phyloP scores from a whole-genome alignment of 2,797 vertebrate species.

The Neomorphus geoffroyi region DNA sequence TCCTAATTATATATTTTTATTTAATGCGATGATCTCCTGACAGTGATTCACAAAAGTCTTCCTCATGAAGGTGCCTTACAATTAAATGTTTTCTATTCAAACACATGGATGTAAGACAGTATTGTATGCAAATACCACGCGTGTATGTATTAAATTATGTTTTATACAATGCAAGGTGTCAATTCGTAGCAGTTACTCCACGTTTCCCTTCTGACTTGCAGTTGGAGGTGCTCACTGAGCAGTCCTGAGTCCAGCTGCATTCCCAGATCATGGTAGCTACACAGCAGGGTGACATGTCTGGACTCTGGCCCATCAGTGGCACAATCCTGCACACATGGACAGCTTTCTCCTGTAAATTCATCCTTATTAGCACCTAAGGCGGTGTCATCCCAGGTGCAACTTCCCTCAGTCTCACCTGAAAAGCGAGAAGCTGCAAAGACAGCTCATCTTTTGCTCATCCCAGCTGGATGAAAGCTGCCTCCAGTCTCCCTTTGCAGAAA shows the following conservation, averaged over 20 bases:
- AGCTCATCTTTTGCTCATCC: not conserved
- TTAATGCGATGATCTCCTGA: not conserved
- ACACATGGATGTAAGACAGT: not conserved
- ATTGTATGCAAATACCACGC: not conserved
- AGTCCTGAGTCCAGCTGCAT: not conserved
- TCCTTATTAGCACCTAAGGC: not conserved
- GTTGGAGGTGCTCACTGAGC: not conserved
- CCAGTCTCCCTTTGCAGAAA: not conserved
- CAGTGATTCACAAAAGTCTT: not conserved
- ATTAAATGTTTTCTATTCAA: not conserved
- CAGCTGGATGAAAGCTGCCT: not conserved
- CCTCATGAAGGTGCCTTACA: not conserved
- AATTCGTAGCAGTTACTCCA: not conserved
- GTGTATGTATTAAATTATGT: slow-evolving; percentile 47
- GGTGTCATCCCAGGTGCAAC: not conserved
- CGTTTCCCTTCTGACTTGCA: not conserved
- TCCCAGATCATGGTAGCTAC: not conserved
- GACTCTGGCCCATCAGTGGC: not conserved
- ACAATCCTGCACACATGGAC: not conserved
- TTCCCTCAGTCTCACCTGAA: not conserved
- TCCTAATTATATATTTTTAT: not conserved
- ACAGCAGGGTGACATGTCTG: accelerated
- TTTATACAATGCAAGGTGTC: slow-evolving; percentile 25
- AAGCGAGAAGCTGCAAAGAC: not conserved
- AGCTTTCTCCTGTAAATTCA: not conserved